Percentiles rank a stretch among this genome's conserved stretches.
phyloP scores from a whole-genome alignment of 30 jellyfish, hydroid and myxozoan genomes.

The Calvadosia cruxmelitensis region DNA sequence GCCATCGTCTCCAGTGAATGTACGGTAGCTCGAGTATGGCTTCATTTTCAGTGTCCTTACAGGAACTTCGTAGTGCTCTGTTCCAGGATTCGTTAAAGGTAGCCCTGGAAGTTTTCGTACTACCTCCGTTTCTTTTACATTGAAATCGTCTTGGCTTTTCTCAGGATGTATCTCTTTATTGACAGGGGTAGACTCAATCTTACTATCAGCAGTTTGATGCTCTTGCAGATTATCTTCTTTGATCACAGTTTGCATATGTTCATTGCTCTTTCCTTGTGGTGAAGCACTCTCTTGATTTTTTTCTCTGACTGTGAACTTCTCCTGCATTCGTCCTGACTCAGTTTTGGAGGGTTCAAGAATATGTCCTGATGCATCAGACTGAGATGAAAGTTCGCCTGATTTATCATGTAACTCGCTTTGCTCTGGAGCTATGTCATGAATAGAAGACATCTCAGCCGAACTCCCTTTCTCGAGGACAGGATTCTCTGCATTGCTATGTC shows the following conservation, averaged over 20 bases:
- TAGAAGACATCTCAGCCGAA: neutral
- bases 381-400: neutral
- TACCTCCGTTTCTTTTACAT: neutral
- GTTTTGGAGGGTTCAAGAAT: neutral
- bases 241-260: neutral
- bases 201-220: neutral
- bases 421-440: neutral
- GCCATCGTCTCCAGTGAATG: conserved; percentile 1
- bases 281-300: neutral
- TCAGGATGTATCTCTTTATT: neutral
- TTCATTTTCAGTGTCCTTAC: conserved; percentile 31
- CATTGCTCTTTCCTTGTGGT: neutral
- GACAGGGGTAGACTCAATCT: neutral
- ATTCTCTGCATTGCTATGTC: no score
- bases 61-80: conserved; percentile 44
- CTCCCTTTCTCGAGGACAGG: neutral
- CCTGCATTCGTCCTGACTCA: neutral
- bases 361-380: neutral
- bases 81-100: conserved; percentile 54
- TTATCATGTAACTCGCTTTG: neutral
- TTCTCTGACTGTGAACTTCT: no score
- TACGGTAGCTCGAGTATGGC: conserved; percentile 13
- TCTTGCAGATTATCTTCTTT: no score
- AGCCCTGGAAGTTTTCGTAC: conserved; percentile 16
- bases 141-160: neutral